These are phyloP conservation scores for Malaclemys terrapin DNA, from an alignment of 2,113 vertebrate species.

Conservation along the genomic window DNA sequence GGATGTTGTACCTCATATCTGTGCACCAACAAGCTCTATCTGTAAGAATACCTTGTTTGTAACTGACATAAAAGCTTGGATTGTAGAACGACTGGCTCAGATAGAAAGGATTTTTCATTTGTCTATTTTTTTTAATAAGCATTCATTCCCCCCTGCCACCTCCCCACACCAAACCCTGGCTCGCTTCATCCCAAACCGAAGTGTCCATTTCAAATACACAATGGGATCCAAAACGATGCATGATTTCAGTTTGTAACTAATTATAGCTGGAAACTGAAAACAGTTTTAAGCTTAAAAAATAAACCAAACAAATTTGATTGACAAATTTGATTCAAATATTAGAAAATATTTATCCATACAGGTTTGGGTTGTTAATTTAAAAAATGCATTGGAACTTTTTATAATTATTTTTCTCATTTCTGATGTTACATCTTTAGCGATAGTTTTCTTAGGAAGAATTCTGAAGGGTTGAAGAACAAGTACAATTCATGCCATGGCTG, in stretches of 20 bases:
- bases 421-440: not conserved
- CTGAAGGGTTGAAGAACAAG: not conserved
- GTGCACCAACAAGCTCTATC: not conserved
- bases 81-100: not conserved
- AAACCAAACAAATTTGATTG: not conserved
- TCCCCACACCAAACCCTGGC: not conserved
- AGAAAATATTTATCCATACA: not conserved
- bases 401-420: not conserved
- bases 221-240: not conserved
- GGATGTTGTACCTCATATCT: not conserved
- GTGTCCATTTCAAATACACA: not conserved
- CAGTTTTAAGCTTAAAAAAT: not conserved
- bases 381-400: not conserved
- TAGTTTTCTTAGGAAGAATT: not conserved
- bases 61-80: not conserved
- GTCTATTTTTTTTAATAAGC: not conserved
- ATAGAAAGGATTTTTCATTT: not conserved
- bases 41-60: not conserved
- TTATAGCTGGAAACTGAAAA: not conserved
- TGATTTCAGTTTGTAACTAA: not conserved
- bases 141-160: not conserved
- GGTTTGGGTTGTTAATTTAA: not conserved
- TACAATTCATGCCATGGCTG: not conserved
- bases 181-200: not conserved
- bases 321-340: too few species aligned